Conservation (phyloP, 2,888 invertebrate species). For the Chalcosyrphus nemorum region DNA sequence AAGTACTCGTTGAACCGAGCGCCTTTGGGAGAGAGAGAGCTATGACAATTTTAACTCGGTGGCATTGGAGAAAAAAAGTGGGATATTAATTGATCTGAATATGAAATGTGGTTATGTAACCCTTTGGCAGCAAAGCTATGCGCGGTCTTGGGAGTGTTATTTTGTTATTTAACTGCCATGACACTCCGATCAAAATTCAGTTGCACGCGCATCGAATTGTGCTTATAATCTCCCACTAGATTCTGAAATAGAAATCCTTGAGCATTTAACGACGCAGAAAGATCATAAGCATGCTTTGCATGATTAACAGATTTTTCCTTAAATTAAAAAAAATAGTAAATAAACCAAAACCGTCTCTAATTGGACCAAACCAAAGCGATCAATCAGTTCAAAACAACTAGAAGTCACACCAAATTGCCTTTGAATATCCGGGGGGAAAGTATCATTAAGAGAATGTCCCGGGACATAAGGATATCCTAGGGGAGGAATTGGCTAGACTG, state of each 20-base stretch:
- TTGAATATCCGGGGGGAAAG: too few relatives aligned
- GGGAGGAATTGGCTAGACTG: too few relatives aligned
- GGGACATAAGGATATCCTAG: too few relatives aligned
- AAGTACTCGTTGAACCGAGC: not conserved
- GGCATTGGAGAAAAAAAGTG: constrained; percentile 14
- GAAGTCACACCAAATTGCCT: not conserved
- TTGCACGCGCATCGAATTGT: not conserved
- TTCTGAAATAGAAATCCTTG: not conserved
- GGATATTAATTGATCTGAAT: constrained; percentile 25
- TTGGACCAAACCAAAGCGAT: not conserved
- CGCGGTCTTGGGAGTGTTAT: not conserved
- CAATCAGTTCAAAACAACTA: not conserved
- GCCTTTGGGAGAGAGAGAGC: constrained; percentile 5
- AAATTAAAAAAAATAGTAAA: too few relatives aligned
- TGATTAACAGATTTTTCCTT: not conserved
- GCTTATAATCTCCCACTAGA: not conserved
- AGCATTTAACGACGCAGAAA: not conserved
- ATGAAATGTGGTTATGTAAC: not conserved
- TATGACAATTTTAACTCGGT: constrained; percentile 32
- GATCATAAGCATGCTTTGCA: not conserved
- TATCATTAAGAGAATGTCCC: too few relatives aligned
- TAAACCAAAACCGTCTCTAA: not conserved
- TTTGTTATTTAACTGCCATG: too few relatives aligned
- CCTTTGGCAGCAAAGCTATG: not conserved
- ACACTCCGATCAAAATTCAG: not conserved